A percentile compares a stretch with the other conserved stretches of the same genome.
Conservation (phyloP, 2,888 invertebrate species). For the Chaetoderma sp. region DNA sequence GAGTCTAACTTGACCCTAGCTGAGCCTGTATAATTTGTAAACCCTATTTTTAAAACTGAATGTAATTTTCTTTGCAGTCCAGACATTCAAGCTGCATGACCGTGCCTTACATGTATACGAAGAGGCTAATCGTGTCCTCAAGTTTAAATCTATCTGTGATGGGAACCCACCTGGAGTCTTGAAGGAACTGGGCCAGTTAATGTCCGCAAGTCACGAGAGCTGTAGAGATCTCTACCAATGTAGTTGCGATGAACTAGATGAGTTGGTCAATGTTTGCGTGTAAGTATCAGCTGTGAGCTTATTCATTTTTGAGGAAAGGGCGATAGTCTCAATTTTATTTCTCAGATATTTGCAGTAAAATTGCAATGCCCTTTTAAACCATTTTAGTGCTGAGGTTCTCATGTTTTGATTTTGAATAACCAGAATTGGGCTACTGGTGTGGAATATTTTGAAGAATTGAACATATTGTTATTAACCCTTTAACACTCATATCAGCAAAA, state of each 20-base stretch:
- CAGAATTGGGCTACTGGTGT: too few species aligned
- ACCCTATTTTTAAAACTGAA: too few species aligned
- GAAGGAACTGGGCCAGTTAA: conserved; percentile 80
- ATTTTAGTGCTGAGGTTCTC: too few species aligned
- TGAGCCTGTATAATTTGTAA: too few species aligned
- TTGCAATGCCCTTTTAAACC: too few species aligned
- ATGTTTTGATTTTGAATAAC: too few species aligned
- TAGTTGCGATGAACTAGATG: conserved; percentile 89
- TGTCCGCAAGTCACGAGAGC: conserved; percentile 91
- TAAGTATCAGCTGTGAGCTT: conserved; percentile 70
- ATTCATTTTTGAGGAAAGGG: conserved; percentile 1
- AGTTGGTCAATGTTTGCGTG: conserved; percentile 78
- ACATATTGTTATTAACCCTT: too few species aligned
- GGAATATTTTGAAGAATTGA: too few species aligned
- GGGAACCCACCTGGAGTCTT: conserved; percentile 42
- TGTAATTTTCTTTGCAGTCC: conserved; percentile 70
- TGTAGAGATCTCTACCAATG: conserved; percentile 90
- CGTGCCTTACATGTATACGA: conserved; percentile 86
- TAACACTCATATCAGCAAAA: too few species aligned
- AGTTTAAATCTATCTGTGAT: conserved; percentile 79
- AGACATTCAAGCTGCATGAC: conserved; percentile 79
- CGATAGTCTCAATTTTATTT: too few species aligned
- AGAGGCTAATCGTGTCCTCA: conserved; percentile 87
- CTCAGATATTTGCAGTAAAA: too few species aligned
- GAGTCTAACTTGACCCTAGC: too few species aligned